These are phyloP conservation scores for Aptenodytes forsteri DNA, from an alignment of 2,113 vertebrate species.

Conservation along the genomic window DNA sequence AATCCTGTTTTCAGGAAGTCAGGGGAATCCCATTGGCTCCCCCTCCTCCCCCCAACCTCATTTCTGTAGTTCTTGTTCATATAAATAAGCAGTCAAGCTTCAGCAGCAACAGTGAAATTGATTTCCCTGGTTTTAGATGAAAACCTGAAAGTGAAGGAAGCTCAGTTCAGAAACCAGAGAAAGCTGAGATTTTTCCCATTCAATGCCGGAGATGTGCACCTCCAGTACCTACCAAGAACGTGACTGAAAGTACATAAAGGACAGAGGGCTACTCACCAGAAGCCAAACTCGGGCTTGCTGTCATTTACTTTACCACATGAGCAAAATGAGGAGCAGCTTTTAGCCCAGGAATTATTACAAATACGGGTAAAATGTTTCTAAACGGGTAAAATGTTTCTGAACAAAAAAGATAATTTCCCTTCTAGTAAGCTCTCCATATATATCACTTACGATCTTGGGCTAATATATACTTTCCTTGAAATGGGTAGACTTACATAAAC, in stretches of 20 bases:
- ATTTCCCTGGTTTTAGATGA: not conserved
- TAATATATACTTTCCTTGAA: not conserved
- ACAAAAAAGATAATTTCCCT: not conserved
- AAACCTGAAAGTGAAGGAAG: not conserved
- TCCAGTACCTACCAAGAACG: not conserved
- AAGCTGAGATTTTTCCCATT: not conserved
- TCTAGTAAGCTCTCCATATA: not conserved
- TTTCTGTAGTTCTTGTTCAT: not conserved
- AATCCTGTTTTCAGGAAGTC: not conserved
- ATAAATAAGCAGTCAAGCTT: not conserved
- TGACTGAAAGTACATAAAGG: not conserved
- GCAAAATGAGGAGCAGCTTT: not conserved
- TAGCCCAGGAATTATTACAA: not conserved
- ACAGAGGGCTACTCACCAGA: not conserved
- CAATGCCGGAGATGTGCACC: not conserved
- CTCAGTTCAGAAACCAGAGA: not conserved
- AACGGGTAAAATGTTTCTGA: not conserved
- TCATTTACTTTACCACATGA: not conserved
- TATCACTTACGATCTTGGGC: not conserved
- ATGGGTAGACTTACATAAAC: not conserved
- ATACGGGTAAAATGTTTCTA: not conserved
- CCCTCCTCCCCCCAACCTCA: not conserved
- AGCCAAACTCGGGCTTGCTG: not conserved
- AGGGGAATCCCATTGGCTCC: not conserved
- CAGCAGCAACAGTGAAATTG: not conserved